Base-by-base conservation (phyloP, 2,797 vertebrate species). In the Sebastolobus altivelis region DNA sequence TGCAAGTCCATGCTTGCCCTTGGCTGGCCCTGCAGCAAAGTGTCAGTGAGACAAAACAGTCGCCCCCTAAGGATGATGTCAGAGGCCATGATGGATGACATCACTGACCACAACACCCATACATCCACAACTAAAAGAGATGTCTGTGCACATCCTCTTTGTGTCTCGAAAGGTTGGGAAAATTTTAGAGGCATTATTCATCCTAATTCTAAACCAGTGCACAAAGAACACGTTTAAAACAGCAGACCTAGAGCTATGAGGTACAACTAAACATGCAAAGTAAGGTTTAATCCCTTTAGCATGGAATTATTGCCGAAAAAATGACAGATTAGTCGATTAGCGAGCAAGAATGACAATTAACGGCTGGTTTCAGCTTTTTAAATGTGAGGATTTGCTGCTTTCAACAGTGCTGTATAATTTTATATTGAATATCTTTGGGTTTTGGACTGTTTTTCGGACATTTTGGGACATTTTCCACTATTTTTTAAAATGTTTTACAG, bases 81-180 rank as follows among this genome's bases (percentile, higher is more conserved):
- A 90, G 79, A 33, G 33, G 71, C 65, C 46, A 27, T 90, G 87
- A 93, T 81, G 81, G 87, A 92, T 93, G 93, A 95, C 87, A 84
- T 88, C 89, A 89, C 74, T 86, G 85, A 91, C 87, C 83, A 76
- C 77, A 80, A 69, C 80, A 75, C 29, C 75, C 65, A 38, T 69
- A 81, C 43, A 59, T 81, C 68, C 59, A 79, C 87, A 88, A 84
- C 85, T 87, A 84, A 84, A 65, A 80, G 9, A 71, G 22, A 75
- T 35, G 16, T 73, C 77, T 35, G 46, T 71, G 72, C 37, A 68
- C 67, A 77, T 83, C 83, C 58, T 67, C 56, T 71, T 22, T 49
- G 31, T 69, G 65, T 77, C 59, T 73, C 52, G 22, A 66, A 8
- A 65, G 16, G 16, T 4, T 68, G 3, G 8, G 61, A 55, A 20